Evolutionary conservation across 2,888 invertebrate genomes (phyloP).

Genomic region (Hypena proboscidalis): DNA sequence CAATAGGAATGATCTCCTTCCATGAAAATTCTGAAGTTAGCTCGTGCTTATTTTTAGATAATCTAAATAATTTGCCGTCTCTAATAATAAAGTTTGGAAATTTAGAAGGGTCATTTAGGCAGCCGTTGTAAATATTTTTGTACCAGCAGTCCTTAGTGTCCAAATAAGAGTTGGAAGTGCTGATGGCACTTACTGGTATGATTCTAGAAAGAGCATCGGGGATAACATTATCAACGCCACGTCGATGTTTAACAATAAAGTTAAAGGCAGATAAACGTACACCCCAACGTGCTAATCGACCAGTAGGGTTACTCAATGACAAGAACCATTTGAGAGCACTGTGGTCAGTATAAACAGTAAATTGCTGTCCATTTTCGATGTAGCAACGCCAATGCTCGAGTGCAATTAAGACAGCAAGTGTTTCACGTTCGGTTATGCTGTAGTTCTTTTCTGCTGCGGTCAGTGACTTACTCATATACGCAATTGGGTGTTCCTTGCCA

Average conservation of each 20-base stretch:
- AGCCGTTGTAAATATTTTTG: slow-evolving; percentile 4
- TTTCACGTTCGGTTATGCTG: not conserved
- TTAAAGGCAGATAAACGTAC: too few species aligned
- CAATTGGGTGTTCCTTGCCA: slow-evolving; percentile 29
- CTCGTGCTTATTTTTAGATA: slow-evolving; percentile 2
- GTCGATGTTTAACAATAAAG: too few species aligned
- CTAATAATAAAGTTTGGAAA: slow-evolving; percentile 3
- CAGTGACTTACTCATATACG: too few species aligned
- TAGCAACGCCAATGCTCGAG: not conserved
- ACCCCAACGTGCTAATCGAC: too few species aligned
- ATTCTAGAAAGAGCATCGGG: not conserved
- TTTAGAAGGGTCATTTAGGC: not conserved
- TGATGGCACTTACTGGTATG: not conserved
- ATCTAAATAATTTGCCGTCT: not conserved
- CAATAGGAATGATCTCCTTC: too few species aligned
- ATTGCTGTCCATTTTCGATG: too few species aligned
- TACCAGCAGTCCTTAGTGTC: slow-evolving; percentile 4
- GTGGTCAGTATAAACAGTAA: too few species aligned
- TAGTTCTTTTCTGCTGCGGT: not conserved
- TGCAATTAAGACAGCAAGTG: not conserved
- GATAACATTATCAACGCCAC: too few species aligned
- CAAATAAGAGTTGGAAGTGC: slow-evolving; percentile 1
- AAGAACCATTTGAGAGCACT: too few species aligned
- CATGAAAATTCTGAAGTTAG: too few species aligned
- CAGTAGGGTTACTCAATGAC: too few species aligned